These are phyloP conservation scores for Athene noctua DNA, from an alignment of 2,113 vertebrate genomes.

Conservation along the genomic window DNA sequence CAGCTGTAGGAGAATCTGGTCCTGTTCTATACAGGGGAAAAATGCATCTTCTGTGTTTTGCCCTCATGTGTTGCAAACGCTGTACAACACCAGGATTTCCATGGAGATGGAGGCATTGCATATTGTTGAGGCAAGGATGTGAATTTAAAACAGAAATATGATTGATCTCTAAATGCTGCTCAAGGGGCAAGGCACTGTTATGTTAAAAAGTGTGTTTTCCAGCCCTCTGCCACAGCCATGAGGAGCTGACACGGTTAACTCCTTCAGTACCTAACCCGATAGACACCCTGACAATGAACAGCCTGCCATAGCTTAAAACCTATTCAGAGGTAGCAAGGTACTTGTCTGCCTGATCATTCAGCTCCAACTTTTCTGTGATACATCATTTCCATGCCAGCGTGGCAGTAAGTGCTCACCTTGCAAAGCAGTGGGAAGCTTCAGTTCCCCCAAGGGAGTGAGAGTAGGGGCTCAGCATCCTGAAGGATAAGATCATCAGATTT, in stretches of 20 bases:
- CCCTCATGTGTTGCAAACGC: not conserved
- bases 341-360: not conserved
- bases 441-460: accelerated
- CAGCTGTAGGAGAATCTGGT: slow-evolving; percentile 13
- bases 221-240: not conserved
- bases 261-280: not conserved
- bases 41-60: not conserved
- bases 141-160: slow-evolving; percentile 55
- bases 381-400: not conserved
- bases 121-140: slow-evolving; percentile 41
- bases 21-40: slow-evolving; percentile 7
- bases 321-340: not conserved
- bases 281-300: not conserved
- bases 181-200: not conserved
- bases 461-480: not conserved
- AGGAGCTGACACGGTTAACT: not conserved
- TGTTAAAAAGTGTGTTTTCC: not conserved
- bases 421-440: not conserved
- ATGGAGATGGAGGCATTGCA: slow-evolving; percentile 46
- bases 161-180: slow-evolving; percentile 3
- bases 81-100: slow-evolving; percentile 51
- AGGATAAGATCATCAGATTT: not conserved
- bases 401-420: not conserved
- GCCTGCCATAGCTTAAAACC: not conserved
- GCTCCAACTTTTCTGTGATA: not conserved